Evolutionary conservation across 1,140 invertebrate genomes (phyloP).

Genomic region (Gryon sp.): DNA sequence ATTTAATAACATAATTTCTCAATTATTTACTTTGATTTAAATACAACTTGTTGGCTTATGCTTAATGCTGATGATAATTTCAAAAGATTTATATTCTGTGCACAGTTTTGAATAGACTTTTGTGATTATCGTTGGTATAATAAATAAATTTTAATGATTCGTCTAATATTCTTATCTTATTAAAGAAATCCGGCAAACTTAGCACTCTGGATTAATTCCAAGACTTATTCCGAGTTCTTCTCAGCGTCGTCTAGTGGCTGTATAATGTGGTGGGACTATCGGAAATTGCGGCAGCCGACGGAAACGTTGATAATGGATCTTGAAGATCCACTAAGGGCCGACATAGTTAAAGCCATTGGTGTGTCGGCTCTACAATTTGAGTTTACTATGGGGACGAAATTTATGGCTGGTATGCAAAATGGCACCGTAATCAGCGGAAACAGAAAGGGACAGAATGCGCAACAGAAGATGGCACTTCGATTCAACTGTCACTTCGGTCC

Average conservation of each 20-base stretch:
- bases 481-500: slow-evolving; percentile 91
- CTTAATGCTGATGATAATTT: background rate
- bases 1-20: background rate
- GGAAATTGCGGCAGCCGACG: slow-evolving; percentile 88
- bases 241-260: slow-evolving; percentile 92
- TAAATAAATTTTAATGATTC: slow-evolving; percentile 33
- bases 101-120: background rate
- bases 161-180: slow-evolving; percentile 39
- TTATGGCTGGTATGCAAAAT: slow-evolving; percentile 71
- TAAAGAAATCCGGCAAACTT: slow-evolving; percentile 84
- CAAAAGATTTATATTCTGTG: too few species aligned
- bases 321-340: slow-evolving; percentile 82
- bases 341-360: slow-evolving; percentile 85
- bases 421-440: slow-evolving; percentile 89
- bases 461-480: slow-evolving; percentile 86
- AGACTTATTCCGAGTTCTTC: slow-evolving; percentile 91
- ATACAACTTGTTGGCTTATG: too few species aligned
- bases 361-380: slow-evolving; percentile 92
- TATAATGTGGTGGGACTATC: slow-evolving; percentile 88
- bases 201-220: slow-evolving; percentile 89
- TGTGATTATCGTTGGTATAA: slow-evolving; percentile 4
- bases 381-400: slow-evolving; percentile 88
- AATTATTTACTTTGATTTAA: background rate
- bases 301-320: slow-evolving; percentile 90
- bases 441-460: slow-evolving; percentile 84